Percentiles rank a stretch among this genome's conserved stretches.
phyloP scores from a whole-genome alignment of 2,797 vertebrate species.

The Lates japonicus region DNA sequence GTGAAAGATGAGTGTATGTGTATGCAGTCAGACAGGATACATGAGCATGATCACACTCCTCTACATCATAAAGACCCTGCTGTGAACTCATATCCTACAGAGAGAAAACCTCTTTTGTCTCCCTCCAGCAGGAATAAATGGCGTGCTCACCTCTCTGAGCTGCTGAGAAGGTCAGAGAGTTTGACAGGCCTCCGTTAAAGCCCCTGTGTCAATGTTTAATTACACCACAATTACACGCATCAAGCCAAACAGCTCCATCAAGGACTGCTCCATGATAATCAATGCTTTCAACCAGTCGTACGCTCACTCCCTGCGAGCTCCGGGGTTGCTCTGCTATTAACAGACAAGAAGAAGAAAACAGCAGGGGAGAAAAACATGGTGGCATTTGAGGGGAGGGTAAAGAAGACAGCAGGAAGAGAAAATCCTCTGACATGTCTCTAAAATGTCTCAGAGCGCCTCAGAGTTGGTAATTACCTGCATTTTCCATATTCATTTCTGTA shows the following conservation, averaged over 20 bases:
- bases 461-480: constrained; percentile 82
- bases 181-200: constrained; percentile 64
- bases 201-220: constrained; percentile 73
- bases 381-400: constrained; percentile 30
- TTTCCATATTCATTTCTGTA: constrained; percentile 80
- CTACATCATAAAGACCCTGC: neutral
- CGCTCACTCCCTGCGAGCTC: constrained; percentile 12
- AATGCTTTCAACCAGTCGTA: constrained; percentile 47
- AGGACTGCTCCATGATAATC: constrained; percentile 59
- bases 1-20: neutral
- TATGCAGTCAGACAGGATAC: neutral
- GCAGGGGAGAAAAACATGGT: constrained; percentile 1
- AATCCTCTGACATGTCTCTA: constrained; percentile 74
- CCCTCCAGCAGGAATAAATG: constrained; percentile 30
- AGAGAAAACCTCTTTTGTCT: constrained; percentile 17
- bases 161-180: constrained; percentile 60
- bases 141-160: constrained; percentile 28
- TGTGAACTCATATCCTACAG: neutral
- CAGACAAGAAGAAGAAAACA: constrained; percentile 33
- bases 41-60: neutral
- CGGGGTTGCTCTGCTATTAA: constrained; percentile 38
- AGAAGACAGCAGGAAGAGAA: constrained; percentile 58
- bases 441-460: constrained; percentile 65
- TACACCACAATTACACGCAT: constrained; percentile 68
- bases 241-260: constrained; percentile 61